Evolutionary conservation across 2,888 invertebrate genomes (phyloP).

Genomic region (Tribolium freemani): DNA sequence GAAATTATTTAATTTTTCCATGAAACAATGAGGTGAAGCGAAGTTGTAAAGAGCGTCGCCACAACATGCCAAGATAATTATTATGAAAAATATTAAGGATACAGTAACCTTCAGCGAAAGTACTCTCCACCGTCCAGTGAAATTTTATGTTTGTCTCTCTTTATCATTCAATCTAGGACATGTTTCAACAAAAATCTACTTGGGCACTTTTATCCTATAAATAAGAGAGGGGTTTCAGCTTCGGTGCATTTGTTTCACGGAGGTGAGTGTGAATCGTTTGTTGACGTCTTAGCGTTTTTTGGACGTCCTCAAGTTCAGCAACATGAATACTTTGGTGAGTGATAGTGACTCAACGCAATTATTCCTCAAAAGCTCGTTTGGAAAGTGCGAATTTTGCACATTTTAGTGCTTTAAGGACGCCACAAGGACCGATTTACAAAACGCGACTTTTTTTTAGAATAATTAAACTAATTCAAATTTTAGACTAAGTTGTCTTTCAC

Average conservation of each 20-base stretch:
- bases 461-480: too few species aligned
- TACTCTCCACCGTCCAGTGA: constrained; percentile 33
- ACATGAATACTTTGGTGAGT: constrained; percentile 54
- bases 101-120: constrained; percentile 41
- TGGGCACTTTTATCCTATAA: constrained; percentile 51
- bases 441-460: too few species aligned
- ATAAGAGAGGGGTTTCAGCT: constrained; percentile 56
- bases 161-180: constrained; percentile 25
- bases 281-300: constrained; percentile 42
- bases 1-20: constrained; percentile 10
- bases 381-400: too few species aligned
- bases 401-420: too few species aligned
- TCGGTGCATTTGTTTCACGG: constrained; percentile 54
- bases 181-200: constrained; percentile 32
- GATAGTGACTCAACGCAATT: neutral
- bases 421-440: too few species aligned
- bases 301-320: constrained; percentile 42
- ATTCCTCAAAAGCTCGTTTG: too few species aligned
- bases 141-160: constrained; percentile 36
- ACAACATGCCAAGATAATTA: constrained; percentile 5
- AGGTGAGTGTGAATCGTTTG: constrained; percentile 57
- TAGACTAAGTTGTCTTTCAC: too few species aligned
- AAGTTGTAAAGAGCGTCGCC: constrained; percentile 2
- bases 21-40: constrained; percentile 11
- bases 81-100: constrained; percentile 33